Evolutionary conservation across 2,113 vertebrate genomes (phyloP), one percentile per base, ranked within the genome.

Genomic region (Mobula hypostoma): DNA sequence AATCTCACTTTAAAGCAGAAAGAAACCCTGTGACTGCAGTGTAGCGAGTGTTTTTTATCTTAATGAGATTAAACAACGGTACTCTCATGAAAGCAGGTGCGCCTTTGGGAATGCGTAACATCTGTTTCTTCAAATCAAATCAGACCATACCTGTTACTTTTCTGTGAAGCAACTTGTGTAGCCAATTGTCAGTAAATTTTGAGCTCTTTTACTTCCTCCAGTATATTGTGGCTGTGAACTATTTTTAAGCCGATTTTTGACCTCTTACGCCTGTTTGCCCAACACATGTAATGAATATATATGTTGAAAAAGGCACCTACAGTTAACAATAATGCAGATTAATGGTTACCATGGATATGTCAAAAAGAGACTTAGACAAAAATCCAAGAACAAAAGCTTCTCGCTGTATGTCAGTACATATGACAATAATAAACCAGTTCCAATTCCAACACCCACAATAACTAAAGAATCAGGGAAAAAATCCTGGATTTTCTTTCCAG

Each of bases 61-160:
- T 70, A 56, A 56, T 48, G 68, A 48, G 48, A 48, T 61, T 90
- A 29, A 68, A 36, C 63, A 70, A 40, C 66, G 36, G 17, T 56
- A 70, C 68, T 93, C 61, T 70, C 88, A 72, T 92, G 36, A 56
- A 56, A 74, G 6, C 36, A 56, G 36, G 36, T 93, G 68, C 29
- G 91, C 91, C 40, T 93, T 9, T 74, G 32, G 91, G 40, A 93
- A 74, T 93, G 19, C 24, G 74, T 74, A 5, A 70, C 91, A 93
- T 68, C 91, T 93, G 70, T 74, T 66, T 21, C 88, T 93, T 56
- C 68, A 93, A 93, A 74, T 74, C 40, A 74, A 56, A 15, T 56
- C 40, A 74, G 29, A 29, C 40, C 40, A 11, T 76, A 76, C 7
- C 48, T 72, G 15, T 36, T 93, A 74, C 4, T 29, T 74, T 74